phyloP scores from a whole-genome alignment of 2,888 invertebrate genomes.

The Phrixothrix hirtus region DNA sequence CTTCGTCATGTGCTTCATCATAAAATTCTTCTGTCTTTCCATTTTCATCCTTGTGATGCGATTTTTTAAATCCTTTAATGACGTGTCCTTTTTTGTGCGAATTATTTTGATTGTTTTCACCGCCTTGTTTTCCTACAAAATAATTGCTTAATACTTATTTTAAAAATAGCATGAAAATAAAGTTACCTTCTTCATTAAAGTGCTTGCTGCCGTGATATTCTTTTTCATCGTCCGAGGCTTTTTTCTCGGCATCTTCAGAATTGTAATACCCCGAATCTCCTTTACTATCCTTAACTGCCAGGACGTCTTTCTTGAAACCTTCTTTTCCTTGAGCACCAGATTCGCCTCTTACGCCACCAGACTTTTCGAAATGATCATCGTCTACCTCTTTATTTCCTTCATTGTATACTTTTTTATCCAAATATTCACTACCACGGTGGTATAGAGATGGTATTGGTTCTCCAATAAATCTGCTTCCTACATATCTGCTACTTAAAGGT shows the following conservation, averaged over 20 bases:
- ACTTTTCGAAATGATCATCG: constrained; percentile 61
- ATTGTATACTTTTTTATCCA: constrained; percentile 63
- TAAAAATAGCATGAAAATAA: constrained; percentile 25
- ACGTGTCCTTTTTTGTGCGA: constrained; percentile 68
- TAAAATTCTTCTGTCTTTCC: constrained; percentile 68
- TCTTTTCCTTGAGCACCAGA: constrained; percentile 62
- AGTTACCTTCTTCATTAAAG: constrained; percentile 61
- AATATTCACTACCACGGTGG: constrained; percentile 51
- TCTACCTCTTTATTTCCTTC: constrained; percentile 63
- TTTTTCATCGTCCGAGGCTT: constrained; percentile 64
- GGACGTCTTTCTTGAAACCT: constrained; percentile 61
- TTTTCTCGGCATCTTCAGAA: constrained; percentile 63
- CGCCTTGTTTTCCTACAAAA: constrained; percentile 58
- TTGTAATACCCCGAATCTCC: constrained; percentile 61
- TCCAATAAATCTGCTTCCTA: constrained; percentile 45
- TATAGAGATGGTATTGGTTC: constrained; percentile 11
- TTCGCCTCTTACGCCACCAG: constrained; percentile 61
- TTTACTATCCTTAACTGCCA: constrained; percentile 52
- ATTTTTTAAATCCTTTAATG: constrained; percentile 68
- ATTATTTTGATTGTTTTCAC: constrained; percentile 60
- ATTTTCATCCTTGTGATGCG: constrained; percentile 69
- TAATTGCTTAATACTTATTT: not conserved
- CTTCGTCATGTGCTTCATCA: constrained; percentile 68
- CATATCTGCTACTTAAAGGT: constrained; percentile 31
- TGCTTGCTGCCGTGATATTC: constrained; percentile 63